Conservation (phyloP, 2,113 vertebrate species). For the Globicephala melas region DNA sequence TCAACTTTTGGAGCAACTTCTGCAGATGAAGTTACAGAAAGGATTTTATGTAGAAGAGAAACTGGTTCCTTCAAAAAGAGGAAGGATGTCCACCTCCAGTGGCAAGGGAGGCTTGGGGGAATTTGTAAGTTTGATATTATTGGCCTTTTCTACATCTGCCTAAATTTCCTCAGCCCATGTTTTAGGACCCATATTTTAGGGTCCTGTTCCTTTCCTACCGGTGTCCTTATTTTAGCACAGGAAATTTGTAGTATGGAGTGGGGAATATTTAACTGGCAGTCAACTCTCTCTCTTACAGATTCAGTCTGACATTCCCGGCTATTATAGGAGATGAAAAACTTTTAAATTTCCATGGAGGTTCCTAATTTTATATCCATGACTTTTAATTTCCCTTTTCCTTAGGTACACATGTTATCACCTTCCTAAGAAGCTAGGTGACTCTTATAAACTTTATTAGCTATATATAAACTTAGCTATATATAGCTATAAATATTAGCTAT, state of each 20-base stretch:
- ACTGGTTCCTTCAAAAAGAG: not conserved
- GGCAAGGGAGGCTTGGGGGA: not conserved
- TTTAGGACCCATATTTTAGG: not conserved
- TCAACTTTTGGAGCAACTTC: not conserved
- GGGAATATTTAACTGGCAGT: not conserved
- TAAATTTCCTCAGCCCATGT: not conserved
- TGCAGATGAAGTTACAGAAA: not conserved
- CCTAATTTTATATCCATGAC: not conserved
- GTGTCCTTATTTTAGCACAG: not conserved
- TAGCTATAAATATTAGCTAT: not conserved
- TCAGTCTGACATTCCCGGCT: not conserved
- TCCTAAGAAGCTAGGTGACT: not conserved
- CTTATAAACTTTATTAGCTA: not conserved
- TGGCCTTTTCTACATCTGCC: not conserved
- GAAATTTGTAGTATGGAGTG: rapidly evolving
- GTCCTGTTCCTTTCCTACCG: not conserved
- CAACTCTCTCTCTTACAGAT: not conserved
- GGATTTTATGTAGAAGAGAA: not conserved
- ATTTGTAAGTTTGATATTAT: not conserved
- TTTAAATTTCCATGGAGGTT: not conserved
- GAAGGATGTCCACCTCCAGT: not conserved
- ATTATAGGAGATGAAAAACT: not conserved
- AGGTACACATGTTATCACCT: not conserved
- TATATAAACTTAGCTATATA: too few species aligned
- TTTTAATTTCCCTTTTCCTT: not conserved